phyloP scores from a whole-genome alignment of 2,797 vertebrate genomes.

The Trichosurus vulpecula region DNA sequence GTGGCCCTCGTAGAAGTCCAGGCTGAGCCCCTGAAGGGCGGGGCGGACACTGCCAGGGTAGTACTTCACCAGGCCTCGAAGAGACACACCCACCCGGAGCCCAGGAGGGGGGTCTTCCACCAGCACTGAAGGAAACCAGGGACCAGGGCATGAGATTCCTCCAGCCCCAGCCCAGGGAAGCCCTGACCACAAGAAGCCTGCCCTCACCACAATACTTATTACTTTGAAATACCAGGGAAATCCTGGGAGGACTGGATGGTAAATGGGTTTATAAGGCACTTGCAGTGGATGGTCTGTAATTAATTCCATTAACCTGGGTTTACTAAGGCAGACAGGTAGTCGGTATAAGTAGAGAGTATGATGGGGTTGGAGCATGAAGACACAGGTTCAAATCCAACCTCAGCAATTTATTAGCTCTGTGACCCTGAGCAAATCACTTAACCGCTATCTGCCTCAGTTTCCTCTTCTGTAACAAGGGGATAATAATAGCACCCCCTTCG shows the following conservation, averaged over 20 bases:
- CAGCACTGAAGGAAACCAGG: constrained; percentile 81
- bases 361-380: neutral
- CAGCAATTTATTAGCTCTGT: neutral
- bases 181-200: neutral
- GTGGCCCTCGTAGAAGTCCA: constrained; percentile 94
- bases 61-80: constrained; percentile 91
- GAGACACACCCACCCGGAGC: constrained; percentile 87
- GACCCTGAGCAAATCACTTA: neutral
- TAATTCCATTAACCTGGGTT: neutral
- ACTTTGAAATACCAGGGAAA: neutral
- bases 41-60: constrained; percentile 88
- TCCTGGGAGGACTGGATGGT: neutral
- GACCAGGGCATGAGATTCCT: too few relatives aligned
- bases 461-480: neutral
- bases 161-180: neutral
- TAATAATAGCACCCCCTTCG: neutral
- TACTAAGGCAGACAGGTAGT: neutral
- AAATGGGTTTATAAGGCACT: neutral
- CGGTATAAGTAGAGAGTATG: neutral
- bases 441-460: neutral
- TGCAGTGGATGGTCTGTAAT: neutral
- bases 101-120: constrained; percentile 87
- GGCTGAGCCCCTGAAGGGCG: constrained; percentile 91
- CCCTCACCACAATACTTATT: neutral
- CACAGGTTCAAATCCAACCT: neutral